Base-by-base conservation (phyloP, 1,140 invertebrate genomes). In the Ceratina calcarata region DNA sequence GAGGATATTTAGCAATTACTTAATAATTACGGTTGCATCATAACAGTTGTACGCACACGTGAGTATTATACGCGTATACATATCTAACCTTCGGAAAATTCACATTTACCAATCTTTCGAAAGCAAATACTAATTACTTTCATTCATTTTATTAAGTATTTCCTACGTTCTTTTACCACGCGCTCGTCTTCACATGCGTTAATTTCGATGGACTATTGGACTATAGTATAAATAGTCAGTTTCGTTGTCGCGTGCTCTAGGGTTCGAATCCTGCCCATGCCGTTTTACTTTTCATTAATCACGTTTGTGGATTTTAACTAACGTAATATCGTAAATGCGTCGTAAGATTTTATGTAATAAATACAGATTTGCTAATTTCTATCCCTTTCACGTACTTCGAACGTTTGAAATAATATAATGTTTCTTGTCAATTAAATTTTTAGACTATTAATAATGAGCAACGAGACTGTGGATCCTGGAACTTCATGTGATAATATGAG, bases 391-490 rank as follows among this genome's bases (percentile, higher is more conserved):
- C 7, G 37, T 45, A 20, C 24, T 68, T 22, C 2, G 55, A 57
- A 60, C 8, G 27, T 18, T 74, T 68, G 0, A 60, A 1, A 70
- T 55, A 57, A 27, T 18, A 55, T 60, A 70, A 57, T 13, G 15
- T 16, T 37, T 3, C 53, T 53, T 68, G 37, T 10, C 37, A 45
- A 45, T 45, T 45, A 45, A 45, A 7, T 45, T 45, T 0, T 0
- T 49, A 57, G n/a, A 71, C 68, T 60, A 13, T 32, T 62, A 82
- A 79, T 73, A 65, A 82, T 82, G 76, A 79, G 4, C 15, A 68
- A 73, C 6, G 24, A 57, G 22, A 66, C 10, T 58, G 16, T 58
- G 55, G 22, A 27, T 55, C 69, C 22, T 37, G 20, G 51, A 1
- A 67, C 37, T 64, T 49, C 65, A 18, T 13, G 49, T 32, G 49